Conservation (phyloP, 1,140 invertebrate genomes). For the Adelges cooleyi region DNA sequence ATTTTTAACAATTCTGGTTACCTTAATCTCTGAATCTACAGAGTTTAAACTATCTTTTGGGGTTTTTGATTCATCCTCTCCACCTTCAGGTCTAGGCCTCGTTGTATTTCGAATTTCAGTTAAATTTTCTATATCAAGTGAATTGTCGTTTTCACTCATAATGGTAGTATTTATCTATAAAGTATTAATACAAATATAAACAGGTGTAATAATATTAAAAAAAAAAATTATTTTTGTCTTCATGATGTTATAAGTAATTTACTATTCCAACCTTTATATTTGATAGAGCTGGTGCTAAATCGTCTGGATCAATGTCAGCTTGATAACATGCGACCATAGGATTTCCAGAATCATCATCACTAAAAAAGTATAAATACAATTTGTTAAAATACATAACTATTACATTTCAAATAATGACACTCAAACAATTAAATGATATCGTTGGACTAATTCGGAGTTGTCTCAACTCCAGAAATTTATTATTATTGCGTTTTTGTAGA, state of each 20-base stretch:
- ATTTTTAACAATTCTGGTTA: too few relatives aligned
- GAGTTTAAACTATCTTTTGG: background rate
- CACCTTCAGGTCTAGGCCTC: constrained; percentile 50
- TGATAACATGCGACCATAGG: constrained; percentile 76
- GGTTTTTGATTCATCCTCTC: constrained; percentile 41
- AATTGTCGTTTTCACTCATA: background rate
- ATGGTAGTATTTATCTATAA: too few relatives aligned
- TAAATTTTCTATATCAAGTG: background rate
- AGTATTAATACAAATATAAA: too few relatives aligned
- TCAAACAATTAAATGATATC: too few relatives aligned
- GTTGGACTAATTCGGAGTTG: too few relatives aligned
- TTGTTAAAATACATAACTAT: too few relatives aligned
- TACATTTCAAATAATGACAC: too few relatives aligned
- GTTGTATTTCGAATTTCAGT: constrained; percentile 44
- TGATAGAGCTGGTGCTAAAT: constrained; percentile 35
- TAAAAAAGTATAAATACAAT: constrained; percentile 39
- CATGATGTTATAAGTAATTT: too few relatives aligned
- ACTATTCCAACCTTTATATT: background rate
- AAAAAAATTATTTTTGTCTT: too few relatives aligned
- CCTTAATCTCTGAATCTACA: background rate
- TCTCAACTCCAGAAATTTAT: too few relatives aligned
- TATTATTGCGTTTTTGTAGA: too few relatives aligned
- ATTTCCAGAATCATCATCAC: constrained; percentile 65
- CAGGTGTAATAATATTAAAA: too few relatives aligned
- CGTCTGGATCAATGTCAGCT: constrained; percentile 70